Evolutionary conservation across 2,888 invertebrate genomes (phyloP).

Genomic region (Dryobota labecula): DNA sequence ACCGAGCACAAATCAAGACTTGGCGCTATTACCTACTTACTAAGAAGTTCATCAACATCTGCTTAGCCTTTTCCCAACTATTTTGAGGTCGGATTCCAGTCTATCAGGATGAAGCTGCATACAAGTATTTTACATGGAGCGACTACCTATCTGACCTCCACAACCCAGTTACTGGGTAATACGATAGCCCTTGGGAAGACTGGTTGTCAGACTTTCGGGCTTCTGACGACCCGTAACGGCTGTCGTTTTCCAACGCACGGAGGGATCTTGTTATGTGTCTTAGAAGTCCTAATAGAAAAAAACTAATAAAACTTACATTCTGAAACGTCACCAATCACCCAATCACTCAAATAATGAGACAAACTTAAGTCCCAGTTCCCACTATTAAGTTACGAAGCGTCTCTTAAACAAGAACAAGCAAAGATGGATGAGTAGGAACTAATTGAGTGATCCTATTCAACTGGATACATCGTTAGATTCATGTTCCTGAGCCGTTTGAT

Average conservation of each 20-base stretch:
- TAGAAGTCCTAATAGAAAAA: no score
- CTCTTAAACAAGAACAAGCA: constrained; percentile 18
- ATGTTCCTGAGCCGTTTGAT: constrained; percentile 37
- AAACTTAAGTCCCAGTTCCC: not conserved
- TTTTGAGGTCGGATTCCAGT: no score
- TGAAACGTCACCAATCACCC: not conserved
- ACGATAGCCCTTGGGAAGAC: no score
- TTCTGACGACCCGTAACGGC: no score
- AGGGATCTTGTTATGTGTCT: no score
- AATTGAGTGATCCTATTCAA: constrained; percentile 31
- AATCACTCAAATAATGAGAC: not conserved
- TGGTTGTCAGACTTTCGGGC: no score
- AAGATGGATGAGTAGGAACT: constrained; percentile 18
- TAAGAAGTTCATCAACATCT: not conserved
- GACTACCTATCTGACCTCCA: no score
- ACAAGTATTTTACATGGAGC: no score
- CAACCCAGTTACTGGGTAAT: no score
- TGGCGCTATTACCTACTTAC: not conserved
- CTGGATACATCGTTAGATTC: constrained; percentile 20
- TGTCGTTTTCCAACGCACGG: no score
- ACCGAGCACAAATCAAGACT: not conserved
- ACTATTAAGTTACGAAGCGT: not conserved
- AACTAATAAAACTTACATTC: not conserved
- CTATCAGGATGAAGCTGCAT: no score
- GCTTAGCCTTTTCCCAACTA: no score